Evolutionary conservation across 2,888 invertebrate genomes (phyloP).

Genomic region (Ferdinandea cuprea): DNA sequence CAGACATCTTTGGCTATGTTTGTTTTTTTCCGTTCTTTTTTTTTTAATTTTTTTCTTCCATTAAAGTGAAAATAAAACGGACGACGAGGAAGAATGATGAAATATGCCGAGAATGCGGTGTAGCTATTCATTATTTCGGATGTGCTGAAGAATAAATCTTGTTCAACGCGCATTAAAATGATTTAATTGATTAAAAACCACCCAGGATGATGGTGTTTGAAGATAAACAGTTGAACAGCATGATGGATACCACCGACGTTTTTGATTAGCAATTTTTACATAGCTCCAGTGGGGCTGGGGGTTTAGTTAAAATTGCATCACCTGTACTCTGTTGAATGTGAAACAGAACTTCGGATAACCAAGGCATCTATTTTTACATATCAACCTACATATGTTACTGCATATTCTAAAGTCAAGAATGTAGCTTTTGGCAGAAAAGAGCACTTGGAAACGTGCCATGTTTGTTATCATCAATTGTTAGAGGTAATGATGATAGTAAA

Average conservation of each 20-base stretch:
- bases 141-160: slow-evolving; percentile 40
- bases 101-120: slow-evolving; percentile 36
- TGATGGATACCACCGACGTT: slow-evolving; percentile 1
- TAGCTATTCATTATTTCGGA: slow-evolving; percentile 59
- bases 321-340: not conserved
- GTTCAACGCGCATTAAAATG: slow-evolving; percentile 36
- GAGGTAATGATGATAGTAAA: too few relatives aligned
- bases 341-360: not conserved
- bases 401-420: too few relatives aligned
- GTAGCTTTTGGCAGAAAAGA: too few relatives aligned
- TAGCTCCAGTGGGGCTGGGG: not conserved
- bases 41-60: slow-evolving; percentile 2
- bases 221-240: slow-evolving; percentile 14
- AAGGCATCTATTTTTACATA: too few relatives aligned
- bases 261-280: slow-evolving; percentile 17
- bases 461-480: too few relatives aligned
- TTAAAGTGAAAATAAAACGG: slow-evolving; percentile 12
- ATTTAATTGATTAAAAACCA: slow-evolving; percentile 40
- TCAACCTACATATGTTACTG: too few relatives aligned
- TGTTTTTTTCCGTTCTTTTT: not conserved
- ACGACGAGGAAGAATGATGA: slow-evolving; percentile 25
- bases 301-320: not conserved
- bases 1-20: not conserved
- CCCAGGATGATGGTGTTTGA: slow-evolving; percentile 36
- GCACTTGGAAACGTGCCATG: too few relatives aligned